Conservation (phyloP, 1,140 invertebrate genomes). For the Pinna nobilis region DNA sequence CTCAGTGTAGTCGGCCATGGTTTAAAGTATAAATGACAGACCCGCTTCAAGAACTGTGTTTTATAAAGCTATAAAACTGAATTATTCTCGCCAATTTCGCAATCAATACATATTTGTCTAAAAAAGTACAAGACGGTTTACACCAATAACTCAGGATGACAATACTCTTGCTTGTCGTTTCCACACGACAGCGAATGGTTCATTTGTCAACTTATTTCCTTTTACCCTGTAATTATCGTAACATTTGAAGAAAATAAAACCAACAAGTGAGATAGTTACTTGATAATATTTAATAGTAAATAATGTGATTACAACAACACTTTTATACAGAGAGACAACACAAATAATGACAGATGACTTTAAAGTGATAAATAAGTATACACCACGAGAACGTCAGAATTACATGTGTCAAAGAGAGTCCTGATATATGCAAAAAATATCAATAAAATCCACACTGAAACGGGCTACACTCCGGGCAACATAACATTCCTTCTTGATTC, state of each 20-base stretch:
- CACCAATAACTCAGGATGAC: not conserved
- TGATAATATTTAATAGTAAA: not conserved
- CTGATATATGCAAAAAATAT: not conserved
- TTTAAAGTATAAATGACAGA: not conserved
- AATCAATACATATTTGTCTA: not conserved
- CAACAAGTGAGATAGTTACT: too few species aligned
- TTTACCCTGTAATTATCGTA: too few species aligned
- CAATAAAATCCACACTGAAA: not conserved
- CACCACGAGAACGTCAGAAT: not conserved
- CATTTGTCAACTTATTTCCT: too few species aligned
- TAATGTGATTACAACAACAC: not conserved
- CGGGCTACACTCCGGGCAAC: constrained; percentile 1
- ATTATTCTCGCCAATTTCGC: not conserved
- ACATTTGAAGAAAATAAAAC: too few species aligned
- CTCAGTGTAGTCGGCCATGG: not conserved
- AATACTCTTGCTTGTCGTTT: too few species aligned
- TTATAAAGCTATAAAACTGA: not conserved
- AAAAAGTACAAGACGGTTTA: not conserved
- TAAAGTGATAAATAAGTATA: not conserved
- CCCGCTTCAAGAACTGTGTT: not conserved
- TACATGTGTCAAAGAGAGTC: not conserved
- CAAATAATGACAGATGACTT: not conserved
- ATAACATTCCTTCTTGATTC: constrained; percentile 13
- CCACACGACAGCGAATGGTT: too few species aligned
- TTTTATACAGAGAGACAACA: not conserved